These are phyloP conservation scores for Philhelius pedissequus DNA, from an alignment of 2,888 invertebrate genomes.

Conservation along the genomic window DNA sequence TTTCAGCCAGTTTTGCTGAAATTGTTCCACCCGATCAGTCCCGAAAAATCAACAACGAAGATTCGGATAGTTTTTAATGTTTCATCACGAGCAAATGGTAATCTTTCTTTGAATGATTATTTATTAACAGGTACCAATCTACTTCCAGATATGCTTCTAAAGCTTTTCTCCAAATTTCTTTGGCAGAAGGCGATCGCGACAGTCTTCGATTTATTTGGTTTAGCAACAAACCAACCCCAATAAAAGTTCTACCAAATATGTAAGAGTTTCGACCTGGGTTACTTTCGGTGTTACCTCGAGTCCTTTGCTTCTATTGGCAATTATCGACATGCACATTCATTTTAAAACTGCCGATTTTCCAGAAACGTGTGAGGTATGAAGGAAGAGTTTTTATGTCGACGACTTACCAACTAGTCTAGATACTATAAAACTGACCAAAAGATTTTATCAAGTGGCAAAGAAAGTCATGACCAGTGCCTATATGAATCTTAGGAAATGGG, in stretches of 20 bases:
- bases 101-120: background rate
- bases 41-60: background rate
- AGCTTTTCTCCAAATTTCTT: background rate
- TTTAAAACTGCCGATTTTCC: background rate
- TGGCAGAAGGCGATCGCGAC: background rate
- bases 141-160: background rate
- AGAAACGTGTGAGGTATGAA: background rate
- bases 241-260: background rate
- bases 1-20: background rate
- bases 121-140: background rate
- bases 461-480: background rate
- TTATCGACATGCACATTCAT: background rate
- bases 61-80: background rate
- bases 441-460: background rate
- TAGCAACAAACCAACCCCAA: background rate
- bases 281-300: background rate
- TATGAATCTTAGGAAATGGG: background rate
- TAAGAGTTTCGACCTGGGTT: background rate
- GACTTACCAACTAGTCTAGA: background rate
- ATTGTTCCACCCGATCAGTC: background rate
- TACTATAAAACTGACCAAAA: background rate
- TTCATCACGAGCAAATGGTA: background rate
- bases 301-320: background rate
- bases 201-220: background rate
- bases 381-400: background rate